Percentiles rank a stretch among this genome's conserved stretches.
Conservation (phyloP, 2,113 vertebrate genomes). For the Lycocorax pyrrhopterus region DNA sequence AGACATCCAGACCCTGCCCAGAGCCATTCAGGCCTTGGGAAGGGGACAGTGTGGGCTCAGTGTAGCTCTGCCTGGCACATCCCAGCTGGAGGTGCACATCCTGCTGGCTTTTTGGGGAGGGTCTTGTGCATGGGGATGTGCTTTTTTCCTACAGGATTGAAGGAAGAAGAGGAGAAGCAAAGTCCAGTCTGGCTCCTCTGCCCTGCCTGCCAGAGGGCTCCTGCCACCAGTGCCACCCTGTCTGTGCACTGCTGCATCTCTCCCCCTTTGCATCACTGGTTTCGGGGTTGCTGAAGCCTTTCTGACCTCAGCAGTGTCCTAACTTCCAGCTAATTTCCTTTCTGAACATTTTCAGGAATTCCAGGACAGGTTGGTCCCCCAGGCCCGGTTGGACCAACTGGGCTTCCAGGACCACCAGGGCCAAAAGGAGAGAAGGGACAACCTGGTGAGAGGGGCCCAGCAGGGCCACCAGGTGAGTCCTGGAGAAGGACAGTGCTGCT, state of each 20-base stretch:
- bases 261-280: not conserved
- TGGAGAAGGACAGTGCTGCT: not conserved
- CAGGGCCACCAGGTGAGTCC: slow-evolving; percentile 78
- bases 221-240: not conserved
- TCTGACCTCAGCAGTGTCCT: not conserved
- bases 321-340: not conserved
- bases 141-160: not conserved
- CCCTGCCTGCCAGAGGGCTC: not conserved
- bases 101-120: not conserved
- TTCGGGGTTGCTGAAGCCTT: not conserved
- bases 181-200: not conserved
- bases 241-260: not conserved
- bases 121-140: fast-evolving
- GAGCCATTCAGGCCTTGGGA: not conserved
- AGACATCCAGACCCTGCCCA: not conserved
- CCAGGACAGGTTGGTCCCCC: slow-evolving; percentile 73
- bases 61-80: not conserved
- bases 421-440: slow-evolving; percentile 78
- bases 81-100: not conserved
- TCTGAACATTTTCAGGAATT: slow-evolving; percentile 56
- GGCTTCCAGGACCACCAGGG: slow-evolving; percentile 68
- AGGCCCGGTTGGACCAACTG: slow-evolving; percentile 69
- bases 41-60: not conserved
- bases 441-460: slow-evolving; percentile 71
- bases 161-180: not conserved